Percentiles rank a stretch among this genome's conserved stretches.
phyloP scores from a whole-genome alignment of 2,888 invertebrate species.

The Stenodema calcarata region DNA sequence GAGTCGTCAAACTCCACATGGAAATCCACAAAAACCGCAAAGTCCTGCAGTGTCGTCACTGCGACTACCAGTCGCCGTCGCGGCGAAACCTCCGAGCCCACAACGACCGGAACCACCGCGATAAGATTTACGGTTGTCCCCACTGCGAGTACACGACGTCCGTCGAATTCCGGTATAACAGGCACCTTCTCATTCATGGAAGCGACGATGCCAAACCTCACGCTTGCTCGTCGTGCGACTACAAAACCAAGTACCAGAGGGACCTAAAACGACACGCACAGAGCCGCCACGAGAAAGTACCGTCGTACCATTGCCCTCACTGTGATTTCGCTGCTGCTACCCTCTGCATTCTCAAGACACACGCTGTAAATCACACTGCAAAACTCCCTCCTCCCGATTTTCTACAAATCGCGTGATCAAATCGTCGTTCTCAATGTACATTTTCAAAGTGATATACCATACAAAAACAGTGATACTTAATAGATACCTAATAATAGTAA shows the following conservation, averaged over 20 bases:
- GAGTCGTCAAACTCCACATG: constrained; percentile 13
- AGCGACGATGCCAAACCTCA: not conserved
- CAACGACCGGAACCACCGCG: not conserved
- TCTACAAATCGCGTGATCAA: not conserved
- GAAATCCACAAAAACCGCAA: not conserved
- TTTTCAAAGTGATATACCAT: too few relatives aligned
- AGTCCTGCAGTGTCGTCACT: not conserved
- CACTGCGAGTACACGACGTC: not conserved
- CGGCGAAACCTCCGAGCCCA: not conserved
- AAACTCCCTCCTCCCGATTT: constrained; percentile 2
- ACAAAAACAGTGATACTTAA: too few relatives aligned
- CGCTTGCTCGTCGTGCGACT: not conserved
- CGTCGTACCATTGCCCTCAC: not conserved
- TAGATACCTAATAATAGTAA: too few relatives aligned
- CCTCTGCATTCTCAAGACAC: not conserved
- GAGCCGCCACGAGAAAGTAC: not conserved
- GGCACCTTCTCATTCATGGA: not conserved
- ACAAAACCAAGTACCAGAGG: not conserved
- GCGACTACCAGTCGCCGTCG: not conserved
- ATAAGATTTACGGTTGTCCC: not conserved
- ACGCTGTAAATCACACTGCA: not conserved
- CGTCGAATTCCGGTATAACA: not conserved
- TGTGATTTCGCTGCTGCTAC: not conserved
- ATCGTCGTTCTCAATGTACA: too few relatives aligned
- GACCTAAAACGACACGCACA: not conserved